Evolutionary conservation across 2,797 vertebrate species (phyloP).

Genomic region (Distichodus sexfasciatus): DNA sequence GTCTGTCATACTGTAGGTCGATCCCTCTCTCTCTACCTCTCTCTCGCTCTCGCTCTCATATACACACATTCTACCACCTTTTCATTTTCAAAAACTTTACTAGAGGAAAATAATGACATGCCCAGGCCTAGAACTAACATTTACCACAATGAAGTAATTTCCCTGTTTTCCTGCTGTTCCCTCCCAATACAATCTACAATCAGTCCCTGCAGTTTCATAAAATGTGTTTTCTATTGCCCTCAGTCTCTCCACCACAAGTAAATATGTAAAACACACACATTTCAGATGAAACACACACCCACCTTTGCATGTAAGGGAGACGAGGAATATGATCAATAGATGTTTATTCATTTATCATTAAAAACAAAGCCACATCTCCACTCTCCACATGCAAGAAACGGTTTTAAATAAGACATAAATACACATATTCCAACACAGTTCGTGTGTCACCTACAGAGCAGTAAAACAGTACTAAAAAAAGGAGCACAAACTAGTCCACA

Average conservation of each 20-base stretch:
- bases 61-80: too few relatives aligned
- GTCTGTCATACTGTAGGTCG: too few relatives aligned
- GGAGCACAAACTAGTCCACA: neutral
- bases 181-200: too few relatives aligned
- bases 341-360: slow-evolving; percentile 40
- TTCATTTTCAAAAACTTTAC: too few relatives aligned
- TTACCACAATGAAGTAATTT: too few relatives aligned
- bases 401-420: slow-evolving; percentile 53
- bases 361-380: slow-evolving; percentile 33
- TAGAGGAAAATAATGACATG: too few relatives aligned
- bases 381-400: slow-evolving; percentile 44
- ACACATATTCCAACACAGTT: slow-evolving; percentile 31
- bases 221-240: too few relatives aligned
- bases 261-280: slow-evolving; percentile 15
- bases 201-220: too few relatives aligned
- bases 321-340: slow-evolving; percentile 6
- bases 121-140: too few relatives aligned
- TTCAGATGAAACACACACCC: slow-evolving; percentile 3
- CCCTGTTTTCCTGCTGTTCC: too few relatives aligned
- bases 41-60: too few relatives aligned
- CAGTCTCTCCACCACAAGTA: neutral
- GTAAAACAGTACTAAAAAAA: slow-evolving; percentile 8
- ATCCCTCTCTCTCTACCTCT: too few relatives aligned
- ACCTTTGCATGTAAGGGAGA: neutral
- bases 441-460: slow-evolving; percentile 10